Evolutionary conservation across 2,888 invertebrate species (phyloP).

Genomic region (Callyntrura sp.): DNA sequence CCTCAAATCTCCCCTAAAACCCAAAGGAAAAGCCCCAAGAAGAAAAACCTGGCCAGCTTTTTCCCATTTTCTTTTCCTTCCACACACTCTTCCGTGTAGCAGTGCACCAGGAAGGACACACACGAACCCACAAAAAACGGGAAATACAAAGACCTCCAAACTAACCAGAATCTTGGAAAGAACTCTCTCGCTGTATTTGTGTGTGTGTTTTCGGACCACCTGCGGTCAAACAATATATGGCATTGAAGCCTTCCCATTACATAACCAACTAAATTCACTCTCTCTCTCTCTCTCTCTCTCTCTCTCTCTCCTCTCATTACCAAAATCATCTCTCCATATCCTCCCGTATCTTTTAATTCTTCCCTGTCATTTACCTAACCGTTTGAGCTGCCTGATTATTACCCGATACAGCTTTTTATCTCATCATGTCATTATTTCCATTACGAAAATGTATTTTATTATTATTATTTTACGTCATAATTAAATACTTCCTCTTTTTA

Average conservation of each 20-base stretch:
- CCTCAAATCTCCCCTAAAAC: conserved; percentile 28
- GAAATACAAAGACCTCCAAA: too few species aligned
- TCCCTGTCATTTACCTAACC: not conserved
- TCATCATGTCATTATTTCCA: conserved; percentile 38
- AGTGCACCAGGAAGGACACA: not conserved
- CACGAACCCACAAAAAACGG: conserved; percentile 19
- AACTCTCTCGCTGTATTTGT: too few species aligned
- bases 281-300: too few species aligned
- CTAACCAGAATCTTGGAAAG: not conserved
- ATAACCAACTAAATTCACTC: conserved; percentile 45
- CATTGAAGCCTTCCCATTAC: not conserved
- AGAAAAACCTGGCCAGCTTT: conserved; percentile 1
- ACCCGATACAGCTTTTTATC: conserved; percentile 37
- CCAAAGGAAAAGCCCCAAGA: conserved; percentile 34
- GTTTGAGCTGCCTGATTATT: not conserved
- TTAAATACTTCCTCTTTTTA: conserved; percentile 50
- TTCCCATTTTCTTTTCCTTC: conserved; percentile 8
- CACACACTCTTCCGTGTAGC: too few species aligned
- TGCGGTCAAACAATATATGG: not conserved
- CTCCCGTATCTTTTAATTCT: too few species aligned
- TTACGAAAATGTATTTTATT: conserved; percentile 25
- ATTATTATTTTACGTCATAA: conserved; percentile 18
- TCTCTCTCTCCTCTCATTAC: conserved; percentile 16
- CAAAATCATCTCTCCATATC: conserved; percentile 34
- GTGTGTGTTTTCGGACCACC: conserved; percentile 39